Evolutionary conservation across 2,113 vertebrate species (phyloP).

Genomic region (Genyomyrus donnyi): DNA sequence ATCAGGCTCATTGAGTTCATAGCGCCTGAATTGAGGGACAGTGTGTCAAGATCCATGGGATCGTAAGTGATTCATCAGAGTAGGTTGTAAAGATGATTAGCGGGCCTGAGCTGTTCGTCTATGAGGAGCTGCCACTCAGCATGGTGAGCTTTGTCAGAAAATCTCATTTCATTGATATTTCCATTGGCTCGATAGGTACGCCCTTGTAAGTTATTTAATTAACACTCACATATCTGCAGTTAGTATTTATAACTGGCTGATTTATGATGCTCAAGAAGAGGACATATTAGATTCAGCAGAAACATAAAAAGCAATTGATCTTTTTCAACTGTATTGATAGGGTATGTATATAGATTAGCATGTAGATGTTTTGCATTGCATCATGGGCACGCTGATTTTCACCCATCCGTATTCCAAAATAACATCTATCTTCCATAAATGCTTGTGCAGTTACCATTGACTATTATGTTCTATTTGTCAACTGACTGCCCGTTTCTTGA

Average conservation of each 20-base stretch:
- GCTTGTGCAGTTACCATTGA: background rate
- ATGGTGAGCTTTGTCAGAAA: background rate
- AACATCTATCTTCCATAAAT: background rate
- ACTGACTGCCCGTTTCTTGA: background rate
- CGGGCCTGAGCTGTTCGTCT: background rate
- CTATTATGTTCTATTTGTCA: background rate
- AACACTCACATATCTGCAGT: background rate
- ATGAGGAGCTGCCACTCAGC: background rate
- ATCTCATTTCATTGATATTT: background rate
- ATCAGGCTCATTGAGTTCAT: background rate
- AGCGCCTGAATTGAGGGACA: background rate
- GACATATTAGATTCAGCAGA: background rate
- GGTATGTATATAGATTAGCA: background rate
- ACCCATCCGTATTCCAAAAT: background rate
- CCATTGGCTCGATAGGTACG: background rate
- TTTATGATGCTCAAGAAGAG: background rate
- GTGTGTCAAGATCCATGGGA: background rate
- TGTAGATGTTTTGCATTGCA: background rate
- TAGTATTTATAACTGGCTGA: background rate
- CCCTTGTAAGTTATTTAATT: background rate
- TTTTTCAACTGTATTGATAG: background rate
- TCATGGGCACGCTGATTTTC: background rate
- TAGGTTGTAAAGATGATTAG: background rate
- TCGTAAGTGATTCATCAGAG: background rate
- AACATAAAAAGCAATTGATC: background rate